Conservation (phyloP, 2,797 vertebrate species). For the Coilia nasus region DNA sequence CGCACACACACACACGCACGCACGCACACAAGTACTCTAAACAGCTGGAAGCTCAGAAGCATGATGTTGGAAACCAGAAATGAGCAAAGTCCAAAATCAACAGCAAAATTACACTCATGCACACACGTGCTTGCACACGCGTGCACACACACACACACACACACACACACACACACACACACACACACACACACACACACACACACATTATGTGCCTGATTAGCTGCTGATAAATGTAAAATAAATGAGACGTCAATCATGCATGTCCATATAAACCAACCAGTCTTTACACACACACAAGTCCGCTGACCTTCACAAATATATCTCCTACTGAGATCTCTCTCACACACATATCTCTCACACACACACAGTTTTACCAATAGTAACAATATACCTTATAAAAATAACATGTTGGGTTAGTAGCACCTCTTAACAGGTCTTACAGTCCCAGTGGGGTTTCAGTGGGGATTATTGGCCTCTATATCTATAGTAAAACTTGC, state of each 20-base stretch:
- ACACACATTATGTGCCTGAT: not conserved
- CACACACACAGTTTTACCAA: not conserved
- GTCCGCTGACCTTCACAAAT: no score
- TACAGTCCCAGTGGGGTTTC: no score
- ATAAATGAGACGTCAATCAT: slow-evolving; percentile 17
- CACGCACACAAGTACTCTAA: not conserved
- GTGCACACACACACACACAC: not conserved
- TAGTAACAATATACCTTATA: no score
- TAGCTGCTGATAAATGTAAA: not conserved
- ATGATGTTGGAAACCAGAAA: not conserved
- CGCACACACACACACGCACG: not conserved
- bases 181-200: slow-evolving; percentile 26
- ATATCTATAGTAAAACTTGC: no score
- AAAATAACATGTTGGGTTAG: no score
- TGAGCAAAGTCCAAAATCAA: slow-evolving; percentile 6
- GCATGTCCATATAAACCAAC: slow-evolving; percentile 21
- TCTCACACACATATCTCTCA: not conserved
- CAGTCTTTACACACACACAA: not conserved
- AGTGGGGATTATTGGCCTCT: no score
- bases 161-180: slow-evolving; percentile 45
- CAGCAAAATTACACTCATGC: slow-evolving; percentile 12
- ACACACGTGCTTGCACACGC: slow-evolving; percentile 42
- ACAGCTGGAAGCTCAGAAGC: not conserved
- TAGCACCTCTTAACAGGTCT: no score
- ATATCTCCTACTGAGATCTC: no score